Conservation (phyloP, 2,113 vertebrate species). For the Numenius arquata region DNA sequence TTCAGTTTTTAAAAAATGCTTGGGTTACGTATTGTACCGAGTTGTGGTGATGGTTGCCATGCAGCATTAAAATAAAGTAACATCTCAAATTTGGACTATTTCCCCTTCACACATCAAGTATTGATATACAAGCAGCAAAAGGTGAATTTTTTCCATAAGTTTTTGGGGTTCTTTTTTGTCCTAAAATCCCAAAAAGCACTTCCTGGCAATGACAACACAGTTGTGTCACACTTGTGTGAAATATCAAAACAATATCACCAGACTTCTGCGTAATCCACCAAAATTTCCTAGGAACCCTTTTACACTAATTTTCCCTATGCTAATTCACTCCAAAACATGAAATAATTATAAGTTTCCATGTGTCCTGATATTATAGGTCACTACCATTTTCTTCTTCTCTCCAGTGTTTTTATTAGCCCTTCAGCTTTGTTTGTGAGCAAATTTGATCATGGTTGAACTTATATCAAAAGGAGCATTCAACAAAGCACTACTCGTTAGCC, state of each 20-base stretch:
- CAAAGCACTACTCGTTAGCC: neutral
- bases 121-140: neutral
- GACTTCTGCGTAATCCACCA: neutral
- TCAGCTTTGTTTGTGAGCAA: neutral
- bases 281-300: neutral
- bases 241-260: neutral
- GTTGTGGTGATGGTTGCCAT: neutral
- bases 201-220: neutral
- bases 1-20: neutral
- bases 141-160: fast-evolving
- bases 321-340: neutral
- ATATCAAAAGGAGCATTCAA: neutral
- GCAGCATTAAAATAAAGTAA: neutral
- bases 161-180: neutral
- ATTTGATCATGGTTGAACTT: neutral
- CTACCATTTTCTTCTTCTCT: neutral
- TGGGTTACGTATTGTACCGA: neutral
- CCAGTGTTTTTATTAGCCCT: neutral
- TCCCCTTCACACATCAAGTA: neutral
- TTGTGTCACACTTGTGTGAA: neutral
- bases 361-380: neutral
- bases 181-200: neutral
- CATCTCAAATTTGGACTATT: neutral
- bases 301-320: neutral
- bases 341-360: neutral